A percentile compares a stretch with the other conserved stretches of the same genome.
Conservation (phyloP, 2,888 invertebrate genomes). For the Erynnis tages region DNA sequence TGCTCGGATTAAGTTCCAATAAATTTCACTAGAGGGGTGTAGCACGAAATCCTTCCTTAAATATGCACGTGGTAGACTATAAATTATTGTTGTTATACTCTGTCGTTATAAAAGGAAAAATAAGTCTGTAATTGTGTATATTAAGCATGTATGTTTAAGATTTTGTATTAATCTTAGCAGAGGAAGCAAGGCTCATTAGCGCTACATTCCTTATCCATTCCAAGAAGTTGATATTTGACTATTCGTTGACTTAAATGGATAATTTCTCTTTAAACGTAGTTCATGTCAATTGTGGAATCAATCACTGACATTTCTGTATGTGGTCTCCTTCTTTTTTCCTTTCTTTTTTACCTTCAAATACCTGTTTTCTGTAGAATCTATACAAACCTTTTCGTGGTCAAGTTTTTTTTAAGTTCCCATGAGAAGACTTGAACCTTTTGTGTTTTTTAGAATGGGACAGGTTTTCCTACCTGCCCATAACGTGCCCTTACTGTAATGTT, state of each 20-base stretch:
- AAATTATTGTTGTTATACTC: too few relatives aligned
- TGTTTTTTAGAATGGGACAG: background rate
- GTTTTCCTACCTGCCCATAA: slow-evolving; percentile 7
- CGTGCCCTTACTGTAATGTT: background rate
- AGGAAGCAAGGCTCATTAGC: too few relatives aligned
- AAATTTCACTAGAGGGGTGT: slow-evolving; percentile 1
- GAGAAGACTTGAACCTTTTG: background rate
- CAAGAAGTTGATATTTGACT: too few relatives aligned
- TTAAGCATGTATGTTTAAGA: too few relatives aligned
- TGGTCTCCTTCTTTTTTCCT: background rate
- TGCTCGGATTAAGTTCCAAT: slow-evolving; percentile 9
- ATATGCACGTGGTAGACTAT: too few relatives aligned
- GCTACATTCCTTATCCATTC: too few relatives aligned
- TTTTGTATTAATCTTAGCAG: too few relatives aligned
- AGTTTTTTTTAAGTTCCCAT: background rate
- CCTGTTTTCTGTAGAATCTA: background rate
- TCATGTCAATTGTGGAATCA: background rate
- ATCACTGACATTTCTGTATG: background rate
- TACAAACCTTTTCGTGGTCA: background rate
- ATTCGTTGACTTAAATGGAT: too few relatives aligned
- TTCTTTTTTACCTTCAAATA: background rate
- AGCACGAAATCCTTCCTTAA: too few relatives aligned
- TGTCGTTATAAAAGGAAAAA: too few relatives aligned
- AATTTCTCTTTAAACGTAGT: too few relatives aligned
- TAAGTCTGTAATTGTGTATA: too few relatives aligned